phyloP scores from a whole-genome alignment of 2,797 vertebrate species.

The Okamejei kenojei region DNA sequence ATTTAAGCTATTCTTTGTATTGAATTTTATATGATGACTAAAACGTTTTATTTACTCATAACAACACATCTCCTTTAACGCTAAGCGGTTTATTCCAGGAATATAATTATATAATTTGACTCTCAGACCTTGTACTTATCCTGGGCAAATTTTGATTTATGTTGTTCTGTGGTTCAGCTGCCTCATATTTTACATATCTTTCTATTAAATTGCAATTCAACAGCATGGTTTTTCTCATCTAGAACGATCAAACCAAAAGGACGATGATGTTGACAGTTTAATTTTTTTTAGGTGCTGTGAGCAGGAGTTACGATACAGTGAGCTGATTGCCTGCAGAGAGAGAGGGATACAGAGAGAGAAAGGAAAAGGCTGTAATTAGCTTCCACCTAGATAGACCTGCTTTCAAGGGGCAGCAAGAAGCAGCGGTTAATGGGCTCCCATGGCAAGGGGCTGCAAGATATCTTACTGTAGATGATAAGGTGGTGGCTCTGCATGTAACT shows the following conservation, averaged over 20 bases:
- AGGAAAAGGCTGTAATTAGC: constrained; percentile 41
- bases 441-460: not conserved
- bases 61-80: not conserved
- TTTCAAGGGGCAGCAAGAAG: constrained; percentile 37
- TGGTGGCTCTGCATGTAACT: not conserved
- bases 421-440: constrained; percentile 47
- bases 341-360: not conserved
- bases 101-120: constrained; percentile 13
- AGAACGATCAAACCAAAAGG: constrained; percentile 41
- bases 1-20: constrained; percentile 12
- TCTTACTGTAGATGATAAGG: constrained; percentile 10
- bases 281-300: constrained; percentile 43
- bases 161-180: not conserved
- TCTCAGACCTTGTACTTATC: constrained; percentile 9
- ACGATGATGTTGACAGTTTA: constrained; percentile 45
- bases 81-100: not conserved
- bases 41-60: constrained; percentile 15
- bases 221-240: constrained; percentile 40
- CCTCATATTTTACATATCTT: constrained; percentile 14
- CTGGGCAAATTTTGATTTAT: constrained; percentile 28
- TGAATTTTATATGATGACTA: not conserved
- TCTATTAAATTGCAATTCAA: constrained; percentile 37
- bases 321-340: constrained; percentile 42
- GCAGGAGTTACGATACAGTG: constrained; percentile 39
- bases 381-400: constrained; percentile 40